Base-by-base conservation (phyloP, 2,113 vertebrate genomes). In the Poeciliopsis prolifica region DNA sequence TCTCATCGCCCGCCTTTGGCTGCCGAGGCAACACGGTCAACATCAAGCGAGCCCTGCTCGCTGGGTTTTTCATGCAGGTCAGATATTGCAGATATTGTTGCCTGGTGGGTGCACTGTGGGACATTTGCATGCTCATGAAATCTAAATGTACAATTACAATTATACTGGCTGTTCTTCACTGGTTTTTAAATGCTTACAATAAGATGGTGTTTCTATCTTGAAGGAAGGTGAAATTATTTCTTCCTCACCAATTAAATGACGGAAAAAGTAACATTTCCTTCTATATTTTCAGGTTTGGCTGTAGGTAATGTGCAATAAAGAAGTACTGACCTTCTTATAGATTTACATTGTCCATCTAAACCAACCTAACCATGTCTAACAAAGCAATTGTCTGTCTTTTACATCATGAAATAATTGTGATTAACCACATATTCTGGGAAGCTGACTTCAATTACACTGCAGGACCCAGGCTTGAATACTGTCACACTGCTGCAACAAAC, bases 21-120 rank as follows among this genome's bases (percentile, higher is more conserved):
- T 95, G 95, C 1, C 79, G 91, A 29, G 91, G 86, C 73, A 97
- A 97, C 69, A 88, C 86, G 0, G 68, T 94, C 0, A 96, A 91
- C 81, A 89, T 97, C 28, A 95, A 95, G 93, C 96, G 94, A 87
- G 95, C 96, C 3, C 95, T 98, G 62, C 81, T 98, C 78, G 95
- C 97, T 0, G 96, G 97, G 1, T 97, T 96, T 90, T 98, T 98
- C 75, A 97, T 98, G 96, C 96, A 97, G 86, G 96, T 96, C 68
- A 74, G 83, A 63, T 28, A 13, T 31, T 29, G 35, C 35, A 11
- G 35, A 11, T 17, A 31, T 11, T n/a, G 14, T 37, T 37, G 35
- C 35, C 35, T 44, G 3, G 3, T 40, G 9, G 51, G 51, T n/a
- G 51, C 6, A 10, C 51, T 28, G 5, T 24, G 19, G 7, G 8